These are phyloP conservation scores for Potamarius usumacintae DNA, from an alignment of 2,113 vertebrate species.

Conservation along the genomic window DNA sequence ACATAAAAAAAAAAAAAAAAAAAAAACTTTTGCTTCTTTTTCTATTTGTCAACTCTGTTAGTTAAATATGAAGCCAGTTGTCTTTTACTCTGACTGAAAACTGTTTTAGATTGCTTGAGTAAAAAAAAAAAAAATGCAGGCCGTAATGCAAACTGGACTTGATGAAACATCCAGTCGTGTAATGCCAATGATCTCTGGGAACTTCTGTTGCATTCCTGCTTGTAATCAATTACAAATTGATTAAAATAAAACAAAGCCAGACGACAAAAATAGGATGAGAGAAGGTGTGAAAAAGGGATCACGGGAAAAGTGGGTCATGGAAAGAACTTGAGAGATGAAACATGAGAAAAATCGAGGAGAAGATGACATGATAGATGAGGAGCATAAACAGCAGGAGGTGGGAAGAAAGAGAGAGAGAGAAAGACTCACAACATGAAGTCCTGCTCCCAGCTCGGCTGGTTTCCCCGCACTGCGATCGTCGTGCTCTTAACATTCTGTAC, in stretches of 20 bases:
- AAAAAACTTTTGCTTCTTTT: background rate
- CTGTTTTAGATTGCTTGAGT: background rate
- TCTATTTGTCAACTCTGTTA: background rate
- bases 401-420: constrained; percentile 42
- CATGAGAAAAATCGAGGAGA: constrained; percentile 39
- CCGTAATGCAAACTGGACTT: background rate
- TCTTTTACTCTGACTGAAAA: background rate
- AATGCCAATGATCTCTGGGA: background rate
- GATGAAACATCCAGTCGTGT: background rate
- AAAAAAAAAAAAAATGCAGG: background rate
- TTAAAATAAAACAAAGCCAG: background rate
- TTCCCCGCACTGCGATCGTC: constrained; percentile 90
- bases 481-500: constrained; percentile 99
- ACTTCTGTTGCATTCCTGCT: background rate
- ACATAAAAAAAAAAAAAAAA: too few species aligned
- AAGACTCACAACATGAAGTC: constrained; percentile 99
- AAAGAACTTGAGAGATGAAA: constrained; percentile 10
- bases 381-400: constrained; percentile 22
- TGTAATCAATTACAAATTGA: background rate
- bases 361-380: background rate
- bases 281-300: background rate
- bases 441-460: constrained; percentile 95
- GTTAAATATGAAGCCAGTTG: background rate
- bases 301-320: background rate
- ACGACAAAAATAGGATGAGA: background rate